Evolutionary conservation across 1,140 invertebrate species (phyloP), one percentile per base, ranked within the genome.

Genomic region (Caerostris darwini): DNA sequence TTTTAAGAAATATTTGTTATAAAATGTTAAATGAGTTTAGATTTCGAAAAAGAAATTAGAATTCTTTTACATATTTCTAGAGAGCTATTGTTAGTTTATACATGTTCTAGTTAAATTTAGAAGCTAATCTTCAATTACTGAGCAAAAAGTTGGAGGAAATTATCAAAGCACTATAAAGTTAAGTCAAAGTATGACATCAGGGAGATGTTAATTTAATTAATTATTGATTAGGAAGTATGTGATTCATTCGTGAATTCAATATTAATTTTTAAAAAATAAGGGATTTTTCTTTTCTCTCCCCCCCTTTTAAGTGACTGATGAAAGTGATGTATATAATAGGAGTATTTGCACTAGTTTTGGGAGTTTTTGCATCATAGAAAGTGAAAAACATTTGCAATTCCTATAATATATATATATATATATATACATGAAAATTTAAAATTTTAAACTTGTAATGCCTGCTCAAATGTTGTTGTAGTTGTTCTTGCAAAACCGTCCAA

Each of bases 381-480:
- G 17, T n/a, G 14, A 6, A 69, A 69, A n/a, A 77, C 10, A 77
- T 12, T 50, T 77, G 19, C 19, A 34, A 53, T 50, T 77, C 34
- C 34, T 77, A 50, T 34, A 34, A 34, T 2, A 34, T 34, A 34
- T 34, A 34, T 34, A 34, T 34, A 34, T 34, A 34, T 34, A 34
- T 77, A 10, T 77, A 50, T 12, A 77, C 53, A 77, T 50, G 34
- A 12, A 77, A 71, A 8, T 69, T 69, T 19, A 69, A 69, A 69
- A 19, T 69, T 69, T 69, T 69, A n/a, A 77, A 77, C 8, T 77
- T 77, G 71, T 77, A 77, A 53, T 77, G 83, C 83, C 10, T 85
- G 83, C 83, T 85, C 83, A 85, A 85, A 85, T 85, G 83, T 85
- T 85, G 50, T 77, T 77, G 34, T 77, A 85, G 83, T 56, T 58